phyloP scores from a whole-genome alignment of 2,888 invertebrate genomes.

The Andrena bucephala region DNA sequence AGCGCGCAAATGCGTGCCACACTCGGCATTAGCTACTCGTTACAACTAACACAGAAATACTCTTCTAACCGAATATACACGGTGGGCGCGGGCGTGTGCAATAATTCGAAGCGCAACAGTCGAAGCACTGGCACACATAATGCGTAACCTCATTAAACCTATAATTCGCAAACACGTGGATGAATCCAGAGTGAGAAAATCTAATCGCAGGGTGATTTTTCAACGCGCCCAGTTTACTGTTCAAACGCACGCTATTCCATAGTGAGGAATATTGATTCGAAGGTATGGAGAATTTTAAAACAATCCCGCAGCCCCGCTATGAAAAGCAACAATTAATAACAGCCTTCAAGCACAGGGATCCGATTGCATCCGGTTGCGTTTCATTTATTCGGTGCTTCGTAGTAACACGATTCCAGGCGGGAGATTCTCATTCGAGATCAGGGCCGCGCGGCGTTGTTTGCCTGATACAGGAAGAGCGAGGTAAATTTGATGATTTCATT shows the following conservation, averaged over 20 bases:
- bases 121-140: not conserved
- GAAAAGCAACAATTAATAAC: conserved; percentile 15
- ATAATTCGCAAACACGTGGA: not conserved
- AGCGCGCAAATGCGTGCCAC: conserved; percentile 33
- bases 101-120: conserved; percentile 1
- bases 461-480: conserved; percentile 51
- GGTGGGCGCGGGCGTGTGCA: conserved; percentile 20
- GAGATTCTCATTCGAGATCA: conserved; percentile 45
- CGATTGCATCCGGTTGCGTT: conserved; percentile 11
- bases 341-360: conserved; percentile 6
- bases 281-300: not conserved
- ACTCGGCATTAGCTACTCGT: conserved; percentile 52
- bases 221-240: not conserved
- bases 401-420: conserved; percentile 51
- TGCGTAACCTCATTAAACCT: not conserved
- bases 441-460: conserved; percentile 30
- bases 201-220: too few species aligned
- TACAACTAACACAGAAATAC: conserved; percentile 63
- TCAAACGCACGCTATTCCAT: not conserved
- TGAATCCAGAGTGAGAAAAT: too few species aligned
- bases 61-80: conserved; percentile 36
- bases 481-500: conserved; percentile 73
- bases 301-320: not conserved
- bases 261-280: not conserved
- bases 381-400: conserved; percentile 45